Conservation (phyloP, 2,888 invertebrate species). For the Lasioglossum villosulum region DNA sequence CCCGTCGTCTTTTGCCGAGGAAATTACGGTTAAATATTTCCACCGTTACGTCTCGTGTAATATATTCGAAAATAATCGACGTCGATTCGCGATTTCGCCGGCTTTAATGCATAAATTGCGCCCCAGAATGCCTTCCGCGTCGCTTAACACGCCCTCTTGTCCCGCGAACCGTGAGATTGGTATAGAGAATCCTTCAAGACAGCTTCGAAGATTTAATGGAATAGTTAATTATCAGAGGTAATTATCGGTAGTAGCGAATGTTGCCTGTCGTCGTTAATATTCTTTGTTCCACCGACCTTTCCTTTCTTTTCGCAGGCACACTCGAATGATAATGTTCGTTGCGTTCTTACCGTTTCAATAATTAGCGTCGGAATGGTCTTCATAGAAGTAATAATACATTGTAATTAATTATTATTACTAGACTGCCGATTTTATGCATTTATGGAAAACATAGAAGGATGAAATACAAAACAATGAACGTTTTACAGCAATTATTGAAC, state of each 20-base stretch:
- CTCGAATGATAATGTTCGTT: neutral
- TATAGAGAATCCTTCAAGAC: neutral
- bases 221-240: conserved; percentile 13
- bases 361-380: neutral
- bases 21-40: conserved; percentile 55
- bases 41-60: conserved; percentile 11
- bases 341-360: neutral
- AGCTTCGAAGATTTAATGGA: conserved; percentile 11
- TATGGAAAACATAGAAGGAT: too few species aligned
- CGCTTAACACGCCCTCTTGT: conserved; percentile 5
- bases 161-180: conserved; percentile 19
- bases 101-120: conserved; percentile 37
- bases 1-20: neutral
- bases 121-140: neutral
- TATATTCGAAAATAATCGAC: conserved; percentile 15
- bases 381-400: neutral
- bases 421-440: too few species aligned
- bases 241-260: neutral
- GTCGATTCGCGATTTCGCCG: conserved; percentile 18
- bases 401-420: too few species aligned
- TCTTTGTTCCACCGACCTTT: neutral
- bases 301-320: neutral
- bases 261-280: conserved; percentile 1
- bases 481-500: too few species aligned
- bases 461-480: too few species aligned